Evolutionary conservation across 2,797 vertebrate species (phyloP).

Genomic region (Girardinus metallicus): DNA sequence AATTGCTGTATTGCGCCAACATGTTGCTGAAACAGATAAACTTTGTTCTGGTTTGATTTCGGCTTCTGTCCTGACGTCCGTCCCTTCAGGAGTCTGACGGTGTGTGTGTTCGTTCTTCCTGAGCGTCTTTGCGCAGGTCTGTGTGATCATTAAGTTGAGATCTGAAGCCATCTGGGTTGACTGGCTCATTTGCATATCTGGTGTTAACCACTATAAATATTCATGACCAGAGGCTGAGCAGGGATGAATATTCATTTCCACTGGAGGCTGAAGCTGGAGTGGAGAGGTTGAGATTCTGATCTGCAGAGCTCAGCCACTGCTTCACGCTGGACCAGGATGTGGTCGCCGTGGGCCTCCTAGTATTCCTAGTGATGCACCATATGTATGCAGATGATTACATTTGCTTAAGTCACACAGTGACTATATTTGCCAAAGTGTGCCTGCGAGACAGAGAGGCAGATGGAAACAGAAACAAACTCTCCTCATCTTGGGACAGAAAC

Average conservation of each 20-base stretch:
- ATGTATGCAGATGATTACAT: conserved; percentile 34
- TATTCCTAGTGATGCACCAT: conserved; percentile 23
- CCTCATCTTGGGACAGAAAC: conserved; percentile 16
- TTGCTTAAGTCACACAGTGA: conserved; percentile 33
- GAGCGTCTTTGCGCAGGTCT: conserved; percentile 21
- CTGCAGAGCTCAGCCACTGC: conserved; percentile 57
- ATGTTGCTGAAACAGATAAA: not conserved
- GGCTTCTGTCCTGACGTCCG: not conserved
- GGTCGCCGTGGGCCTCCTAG: conserved; percentile 24
- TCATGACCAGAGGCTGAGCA: conserved; percentile 63
- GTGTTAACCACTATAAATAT: conserved; percentile 74
- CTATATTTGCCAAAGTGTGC: conserved; percentile 20
- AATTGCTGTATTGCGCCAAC: not conserved
- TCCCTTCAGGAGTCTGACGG: conserved; percentile 17
- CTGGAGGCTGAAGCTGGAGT: conserved; percentile 52
- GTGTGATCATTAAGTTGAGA: conserved; percentile 69
- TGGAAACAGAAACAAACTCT: conserved; percentile 33
- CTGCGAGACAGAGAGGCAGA: conserved; percentile 26
- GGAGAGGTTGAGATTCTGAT: conserved; percentile 65
- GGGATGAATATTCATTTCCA: conserved; percentile 73
- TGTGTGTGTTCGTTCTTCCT: conserved; percentile 8
- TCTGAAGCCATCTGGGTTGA: conserved; percentile 74
- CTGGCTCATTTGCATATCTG: conserved; percentile 68
- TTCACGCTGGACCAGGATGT: conserved; percentile 40
- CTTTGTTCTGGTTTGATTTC: not conserved